A percentile compares a stretch with the other conserved stretches of the same genome.
Evolutionary conservation across 2,113 vertebrate species (phyloP).

Genomic region (Sinocyclocheilus anshuiensis): DNA sequence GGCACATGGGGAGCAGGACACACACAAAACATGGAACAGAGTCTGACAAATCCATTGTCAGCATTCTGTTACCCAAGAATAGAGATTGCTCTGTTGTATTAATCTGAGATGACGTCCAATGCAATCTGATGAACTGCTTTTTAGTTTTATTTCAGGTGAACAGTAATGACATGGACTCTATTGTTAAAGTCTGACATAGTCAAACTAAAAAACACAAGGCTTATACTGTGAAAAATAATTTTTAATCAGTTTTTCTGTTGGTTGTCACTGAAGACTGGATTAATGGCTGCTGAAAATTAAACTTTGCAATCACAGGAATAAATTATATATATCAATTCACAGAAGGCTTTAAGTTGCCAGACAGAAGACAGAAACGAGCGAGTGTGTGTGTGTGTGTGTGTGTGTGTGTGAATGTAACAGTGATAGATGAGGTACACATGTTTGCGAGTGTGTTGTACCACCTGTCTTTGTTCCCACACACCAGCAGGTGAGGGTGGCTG

Average conservation of each 20-base stretch:
- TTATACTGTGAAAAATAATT: background rate
- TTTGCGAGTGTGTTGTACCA: conserved; percentile 80
- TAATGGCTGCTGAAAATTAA: background rate
- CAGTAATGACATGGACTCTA: conserved; percentile 43
- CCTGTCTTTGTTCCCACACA: conserved; percentile 92
- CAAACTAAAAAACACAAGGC: background rate
- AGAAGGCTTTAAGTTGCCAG: conserved; percentile 22
- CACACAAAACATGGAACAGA: too few species aligned
- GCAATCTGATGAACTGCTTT: conserved; percentile 62
- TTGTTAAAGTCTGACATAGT: background rate
- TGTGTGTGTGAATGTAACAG: too few species aligned
- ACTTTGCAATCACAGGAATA: background rate
- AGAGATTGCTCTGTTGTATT: conserved; percentile 60
- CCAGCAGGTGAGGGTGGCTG: conserved; percentile 83
- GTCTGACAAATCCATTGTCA: conserved; percentile 55
- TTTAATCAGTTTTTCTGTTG: background rate
- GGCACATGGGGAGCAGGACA: too few species aligned
- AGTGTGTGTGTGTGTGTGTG: too few species aligned
- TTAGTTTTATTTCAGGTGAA: conserved; percentile 64
- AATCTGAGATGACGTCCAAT: conserved; percentile 58
- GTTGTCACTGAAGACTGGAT: background rate
- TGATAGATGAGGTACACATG: conserved; percentile 25
- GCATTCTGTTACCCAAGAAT: conserved; percentile 58
- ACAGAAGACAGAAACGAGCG: background rate
- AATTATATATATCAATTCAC: background rate